Percentiles rank a stretch among this genome's conserved stretches.
Conservation (phyloP, 2,797 vertebrate species). For the Sebastes iracundus region DNA sequence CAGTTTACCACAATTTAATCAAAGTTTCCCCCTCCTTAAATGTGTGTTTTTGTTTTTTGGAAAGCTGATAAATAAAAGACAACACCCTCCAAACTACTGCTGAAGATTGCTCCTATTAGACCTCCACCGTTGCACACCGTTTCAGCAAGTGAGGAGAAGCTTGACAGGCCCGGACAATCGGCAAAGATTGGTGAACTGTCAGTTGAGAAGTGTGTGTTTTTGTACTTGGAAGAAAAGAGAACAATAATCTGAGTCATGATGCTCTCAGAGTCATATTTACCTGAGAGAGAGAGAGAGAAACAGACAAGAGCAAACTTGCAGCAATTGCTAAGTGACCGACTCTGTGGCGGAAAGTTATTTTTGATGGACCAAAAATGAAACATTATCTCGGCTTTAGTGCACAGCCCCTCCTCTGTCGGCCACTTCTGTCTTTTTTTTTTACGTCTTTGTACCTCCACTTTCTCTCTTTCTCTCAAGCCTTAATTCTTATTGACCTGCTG, state of each 20-base stretch:
- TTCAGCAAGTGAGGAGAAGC: background rate
- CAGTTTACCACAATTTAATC: background rate
- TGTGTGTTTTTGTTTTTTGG: background rate
- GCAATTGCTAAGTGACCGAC: slow-evolving; percentile 8
- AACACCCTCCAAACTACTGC: background rate
- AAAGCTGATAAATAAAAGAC: background rate
- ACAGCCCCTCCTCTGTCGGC: background rate
- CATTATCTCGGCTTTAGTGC: slow-evolving; percentile 8
- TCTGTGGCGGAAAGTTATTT: slow-evolving; percentile 21
- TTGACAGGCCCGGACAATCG: background rate
- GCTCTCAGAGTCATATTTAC: background rate
- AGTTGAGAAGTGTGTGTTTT: background rate
- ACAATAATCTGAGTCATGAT: background rate
- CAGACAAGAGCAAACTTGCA: background rate
- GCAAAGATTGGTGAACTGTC: background rate
- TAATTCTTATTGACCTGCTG: slow-evolving; percentile 57
- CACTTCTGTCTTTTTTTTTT: background rate
- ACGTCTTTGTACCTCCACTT: background rate
- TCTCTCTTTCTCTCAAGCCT: slow-evolving; percentile 17
- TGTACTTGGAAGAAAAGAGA: background rate
- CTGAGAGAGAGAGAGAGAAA: background rate
- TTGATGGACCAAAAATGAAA: slow-evolving; percentile 33
- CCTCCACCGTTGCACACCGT: background rate
- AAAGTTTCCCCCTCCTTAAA: too few relatives aligned
- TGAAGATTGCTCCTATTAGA: background rate